phyloP scores from a whole-genome alignment of 2,888 invertebrate genomes.

The Automeris io region DNA sequence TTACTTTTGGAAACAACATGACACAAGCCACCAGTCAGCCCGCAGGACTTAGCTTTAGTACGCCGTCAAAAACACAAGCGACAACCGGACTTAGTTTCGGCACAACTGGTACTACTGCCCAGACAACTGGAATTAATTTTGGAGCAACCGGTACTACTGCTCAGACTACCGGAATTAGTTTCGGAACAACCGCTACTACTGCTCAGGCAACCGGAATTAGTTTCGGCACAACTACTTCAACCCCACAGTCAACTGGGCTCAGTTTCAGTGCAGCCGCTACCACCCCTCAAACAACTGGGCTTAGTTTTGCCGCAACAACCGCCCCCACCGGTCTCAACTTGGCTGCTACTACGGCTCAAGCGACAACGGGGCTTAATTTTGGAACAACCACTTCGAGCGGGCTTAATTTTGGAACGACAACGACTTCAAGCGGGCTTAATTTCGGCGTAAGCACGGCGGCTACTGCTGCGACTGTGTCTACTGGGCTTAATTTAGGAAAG shows the following conservation, averaged over 20 bases:
- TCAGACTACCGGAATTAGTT: constrained; percentile 15
- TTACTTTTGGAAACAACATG: too few relatives aligned
- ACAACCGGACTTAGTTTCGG: constrained; percentile 19
- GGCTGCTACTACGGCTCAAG: constrained; percentile 6
- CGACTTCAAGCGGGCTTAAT: constrained; percentile 12
- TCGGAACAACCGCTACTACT: constrained; percentile 13
- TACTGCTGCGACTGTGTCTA: constrained; percentile 1
- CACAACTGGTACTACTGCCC: too few relatives aligned
- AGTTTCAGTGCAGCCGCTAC: constrained; percentile 10
- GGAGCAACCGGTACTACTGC: constrained; percentile 14
- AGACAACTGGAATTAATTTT: constrained; percentile 12
- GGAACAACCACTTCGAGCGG: constrained; percentile 11
- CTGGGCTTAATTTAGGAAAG: constrained; percentile 23
- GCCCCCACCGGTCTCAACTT: constrained; percentile 14
- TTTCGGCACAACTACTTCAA: constrained; percentile 14
- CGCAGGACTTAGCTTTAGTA: not conserved
- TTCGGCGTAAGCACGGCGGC: constrained; percentile 13
- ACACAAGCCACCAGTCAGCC: constrained; percentile 8
- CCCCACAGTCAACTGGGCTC: not conserved
- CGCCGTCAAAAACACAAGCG: constrained; percentile 6
- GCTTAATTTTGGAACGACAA: constrained; percentile 23
- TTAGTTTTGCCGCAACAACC: constrained; percentile 16
- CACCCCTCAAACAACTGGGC: constrained; percentile 8
- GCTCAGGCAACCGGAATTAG: constrained; percentile 11
- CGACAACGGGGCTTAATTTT: constrained; percentile 14